Base-by-base conservation (phyloP, 53 echinoderm and acorn worm genomes). In the Henricia sp. region DNA sequence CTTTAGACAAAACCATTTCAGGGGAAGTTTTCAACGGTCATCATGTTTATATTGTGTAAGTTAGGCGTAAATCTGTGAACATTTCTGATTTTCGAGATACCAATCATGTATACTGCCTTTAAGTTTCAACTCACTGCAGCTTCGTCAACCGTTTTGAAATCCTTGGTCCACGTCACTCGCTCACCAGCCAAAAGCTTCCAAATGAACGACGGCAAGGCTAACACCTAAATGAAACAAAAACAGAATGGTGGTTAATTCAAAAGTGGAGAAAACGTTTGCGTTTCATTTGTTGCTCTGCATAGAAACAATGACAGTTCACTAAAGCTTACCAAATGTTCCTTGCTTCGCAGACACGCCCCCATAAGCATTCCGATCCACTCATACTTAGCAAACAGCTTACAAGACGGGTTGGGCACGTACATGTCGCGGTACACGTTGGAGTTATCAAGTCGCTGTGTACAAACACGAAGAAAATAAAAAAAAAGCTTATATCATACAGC, bases 311-410 rank as follows among this genome's bases (percentile, higher is more conserved):
- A 30, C 27, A 30, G 62, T 14, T 34, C 34, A 14, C 14, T 16
- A 41, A n/a, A 25, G 54, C 88, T 88, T 85, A 97, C 97, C 60
- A 97, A 64, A 52, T 97, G 94, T 69, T 97, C 97, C 88, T 92
- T 97, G 72, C 97, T 94, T 16, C 97, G 82, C 11, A 97, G 86
- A 63, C 97, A 97, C 24, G 90, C 97, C 33, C 94, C 97, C 97
- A 97, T 97, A 52, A 97, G 41, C 90, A 91, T 89, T 12, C 97
- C 97, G 20, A 97, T 94, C 97, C 97, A 97, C 65, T 97, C 97
- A 83, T 73, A 97, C 83, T 94, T 97, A 37, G 88, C 90, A 77
- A 88, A 84, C 72, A 90, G 88, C 20, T 88, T 87, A 73, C 97
- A 97, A 2, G 90, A 85, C 38, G 97, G 97, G 70, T 97, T 97